These are phyloP conservation scores for Leptinotarsa juncta DNA, from an alignment of 2,888 invertebrate species.

Conservation along the genomic window DNA sequence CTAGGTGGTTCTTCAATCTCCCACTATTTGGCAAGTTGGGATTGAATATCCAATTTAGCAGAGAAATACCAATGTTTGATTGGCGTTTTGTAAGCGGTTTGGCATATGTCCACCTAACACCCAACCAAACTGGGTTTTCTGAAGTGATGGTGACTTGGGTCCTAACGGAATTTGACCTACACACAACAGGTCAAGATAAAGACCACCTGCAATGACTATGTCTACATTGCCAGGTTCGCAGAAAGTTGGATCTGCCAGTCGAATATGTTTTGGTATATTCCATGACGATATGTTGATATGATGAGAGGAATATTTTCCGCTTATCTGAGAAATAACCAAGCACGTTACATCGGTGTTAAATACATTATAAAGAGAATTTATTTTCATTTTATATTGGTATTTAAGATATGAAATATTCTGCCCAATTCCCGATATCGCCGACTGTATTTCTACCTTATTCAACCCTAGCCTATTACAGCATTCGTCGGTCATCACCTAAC, in stretches of 20 bases:
- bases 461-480: conserved; percentile 1
- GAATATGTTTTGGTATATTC: conserved; percentile 2
- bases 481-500: not conserved
- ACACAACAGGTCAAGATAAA: not conserved
- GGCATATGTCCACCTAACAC: not conserved
- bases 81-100: not conserved
- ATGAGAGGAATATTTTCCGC: not conserved
- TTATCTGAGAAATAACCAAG: not conserved
- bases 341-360: not conserved
- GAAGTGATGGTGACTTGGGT: not conserved
- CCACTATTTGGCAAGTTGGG: conserved; percentile 15
- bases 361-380: not conserved
- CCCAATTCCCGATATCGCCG: conserved; percentile 5
- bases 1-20: conserved; percentile 9
- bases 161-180: not conserved
- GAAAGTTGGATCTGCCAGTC: conserved; percentile 1
- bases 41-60: not conserved
- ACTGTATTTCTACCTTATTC: not conserved
- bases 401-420: not conserved
- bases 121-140: conserved; percentile 4
- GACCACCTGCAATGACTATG: not conserved
- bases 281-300: not conserved
- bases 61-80: not conserved
- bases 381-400: not conserved
- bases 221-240: not conserved